Evolutionary conservation across 2,113 vertebrate genomes (phyloP).

Genomic region (Pelvicachromis taeniatus): DNA sequence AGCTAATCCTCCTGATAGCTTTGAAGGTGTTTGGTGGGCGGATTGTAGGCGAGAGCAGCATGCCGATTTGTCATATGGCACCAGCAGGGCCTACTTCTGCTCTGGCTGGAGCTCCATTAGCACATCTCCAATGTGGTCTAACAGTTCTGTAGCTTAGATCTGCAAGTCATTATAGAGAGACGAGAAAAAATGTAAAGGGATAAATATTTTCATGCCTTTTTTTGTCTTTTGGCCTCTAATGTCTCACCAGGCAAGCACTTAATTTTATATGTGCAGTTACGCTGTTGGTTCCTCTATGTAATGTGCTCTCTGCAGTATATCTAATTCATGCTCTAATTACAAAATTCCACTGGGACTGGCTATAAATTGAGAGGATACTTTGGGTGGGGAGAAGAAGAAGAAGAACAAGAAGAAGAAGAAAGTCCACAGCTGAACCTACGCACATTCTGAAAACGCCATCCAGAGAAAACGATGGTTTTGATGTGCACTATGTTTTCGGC

Average conservation of each 20-base stretch:
- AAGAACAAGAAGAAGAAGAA: slow-evolving; percentile 14
- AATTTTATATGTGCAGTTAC: slow-evolving; percentile 21
- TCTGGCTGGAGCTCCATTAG: slow-evolving; percentile 66
- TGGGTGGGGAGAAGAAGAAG: slow-evolving; percentile 21
- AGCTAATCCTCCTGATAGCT: slow-evolving; percentile 72
- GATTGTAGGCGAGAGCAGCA: slow-evolving; percentile 72
- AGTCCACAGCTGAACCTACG: neutral
- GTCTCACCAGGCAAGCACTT: slow-evolving; percentile 25
- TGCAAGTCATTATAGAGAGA: slow-evolving; percentile 33
- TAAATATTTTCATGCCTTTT: slow-evolving; percentile 11
- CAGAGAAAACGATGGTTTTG: slow-evolving; percentile 46
- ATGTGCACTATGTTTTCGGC: slow-evolving; percentile 51
- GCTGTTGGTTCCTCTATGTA: slow-evolving; percentile 21
- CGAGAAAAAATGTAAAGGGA: slow-evolving; percentile 1
- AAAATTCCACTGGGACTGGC: slow-evolving; percentile 53
- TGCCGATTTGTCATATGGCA: slow-evolving; percentile 72
- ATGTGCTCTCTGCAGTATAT: slow-evolving; percentile 30
- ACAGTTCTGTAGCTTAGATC: slow-evolving; percentile 49
- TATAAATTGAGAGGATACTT: slow-evolving; percentile 49
- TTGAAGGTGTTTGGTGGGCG: slow-evolving; percentile 71
- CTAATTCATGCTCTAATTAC: slow-evolving; percentile 63
- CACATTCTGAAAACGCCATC: slow-evolving; percentile 21
- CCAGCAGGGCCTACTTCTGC: slow-evolving; percentile 68
- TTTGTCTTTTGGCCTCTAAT: neutral
- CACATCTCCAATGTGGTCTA: slow-evolving; percentile 63